phyloP scores from a whole-genome alignment of 2,113 vertebrate species.

The Plectropomus leopardus region DNA sequence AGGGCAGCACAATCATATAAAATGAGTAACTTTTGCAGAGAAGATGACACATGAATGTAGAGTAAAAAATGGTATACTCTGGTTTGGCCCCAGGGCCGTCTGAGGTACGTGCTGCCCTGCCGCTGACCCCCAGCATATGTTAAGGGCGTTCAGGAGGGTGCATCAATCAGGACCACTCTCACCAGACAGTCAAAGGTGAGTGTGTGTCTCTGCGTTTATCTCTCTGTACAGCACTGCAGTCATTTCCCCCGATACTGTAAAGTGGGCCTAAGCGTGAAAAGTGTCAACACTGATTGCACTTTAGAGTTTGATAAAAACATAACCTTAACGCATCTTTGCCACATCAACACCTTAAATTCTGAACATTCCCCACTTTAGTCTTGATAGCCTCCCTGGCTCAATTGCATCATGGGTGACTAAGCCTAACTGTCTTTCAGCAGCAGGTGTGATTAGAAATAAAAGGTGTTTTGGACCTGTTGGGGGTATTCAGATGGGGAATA shows the following conservation, averaged over 20 bases:
- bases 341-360: conserved; percentile 1
- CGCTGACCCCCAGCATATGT: conserved; percentile 59
- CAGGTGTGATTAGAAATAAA: conserved; percentile 74
- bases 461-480: conserved; percentile 64
- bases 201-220: conserved; percentile 3
- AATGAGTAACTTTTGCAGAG: neutral
- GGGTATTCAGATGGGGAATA: conserved; percentile 72
- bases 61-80: conserved; percentile 14
- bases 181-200: conserved; percentile 44
- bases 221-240: neutral
- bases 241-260: neutral
- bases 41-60: neutral
- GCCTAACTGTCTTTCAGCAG: conserved; percentile 41
- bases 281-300: conserved; percentile 8
- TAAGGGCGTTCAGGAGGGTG: conserved; percentile 44
- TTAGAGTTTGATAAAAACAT: neutral
- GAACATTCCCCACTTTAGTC: conserved; percentile 22
- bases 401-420: conserved; percentile 40
- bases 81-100: conserved; percentile 42
- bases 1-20: neutral
- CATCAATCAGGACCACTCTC: conserved; percentile 55
- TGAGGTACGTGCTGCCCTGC: conserved; percentile 37
- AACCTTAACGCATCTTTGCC: neutral
- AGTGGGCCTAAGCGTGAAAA: neutral
- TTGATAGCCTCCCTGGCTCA: conserved; percentile 26